Evolutionary conservation across 1,140 invertebrate species (phyloP), one percentile per base, ranked within the genome.

Genomic region (Muscidifurax raptorellus): DNA sequence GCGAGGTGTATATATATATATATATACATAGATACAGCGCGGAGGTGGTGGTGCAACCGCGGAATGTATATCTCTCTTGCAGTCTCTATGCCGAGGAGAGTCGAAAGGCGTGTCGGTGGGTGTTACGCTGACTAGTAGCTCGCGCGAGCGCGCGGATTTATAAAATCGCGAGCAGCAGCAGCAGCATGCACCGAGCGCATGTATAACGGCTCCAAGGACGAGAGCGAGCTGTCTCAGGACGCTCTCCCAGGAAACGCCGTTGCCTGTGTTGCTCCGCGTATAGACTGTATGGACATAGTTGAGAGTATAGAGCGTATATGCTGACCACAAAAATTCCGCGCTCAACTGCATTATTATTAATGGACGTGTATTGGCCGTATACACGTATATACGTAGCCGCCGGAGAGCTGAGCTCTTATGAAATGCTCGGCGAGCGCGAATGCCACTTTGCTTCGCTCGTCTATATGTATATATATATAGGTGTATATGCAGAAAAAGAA

Each of bases 171-270:
- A 86, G 83, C 87, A 74, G 80, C 85, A 81, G 77, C 76, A 66
- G 36, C 44, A 86, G 79, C 74, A 52, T 18, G 74, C 69, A 75
- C 36, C 59, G 87, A 76, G 86, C 64, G 87, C 89, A 88, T 90
- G 88, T 89, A 88, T 90, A 90, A 88, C 87, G 87, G 87, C 75
- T 88, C 87, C 90, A 92, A 92, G 90, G 91, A 92, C 91, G 67
- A 85, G 69, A 85, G 69, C 86, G 86, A 85, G 52, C 22, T 18
- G 22, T 59, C 86, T 75, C 66, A 10, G 44, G 66, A 79, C 75
- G 76, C 82, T 90, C 89, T 90, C 89, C 87, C 91, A 91, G 91
- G 91, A 92, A 92, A 92, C 90, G 89, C 88, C 82, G 81, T 52
- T 52, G 18, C 47, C 10, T 12, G 47, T 52, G 13, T 52, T 52